Base-by-base conservation (phyloP, 1,140 invertebrate genomes). In the Oncopeltus fasciatus region DNA sequence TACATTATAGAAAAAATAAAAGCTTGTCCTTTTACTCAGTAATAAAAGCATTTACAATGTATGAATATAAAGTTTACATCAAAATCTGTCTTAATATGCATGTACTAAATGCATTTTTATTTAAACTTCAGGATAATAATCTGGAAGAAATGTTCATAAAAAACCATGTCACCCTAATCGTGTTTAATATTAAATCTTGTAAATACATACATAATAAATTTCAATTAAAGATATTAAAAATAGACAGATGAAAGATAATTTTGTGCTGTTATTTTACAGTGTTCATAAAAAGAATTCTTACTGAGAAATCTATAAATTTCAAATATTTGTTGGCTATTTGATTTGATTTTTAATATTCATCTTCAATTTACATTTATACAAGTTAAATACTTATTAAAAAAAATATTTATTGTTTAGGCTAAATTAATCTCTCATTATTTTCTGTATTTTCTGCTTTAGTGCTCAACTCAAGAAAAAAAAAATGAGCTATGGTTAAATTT, bases 1-100 rank as follows among this genome's bases (percentile, higher is more conserved):
- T 57, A 62, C 59, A 61, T 51, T 44, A 61, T 62, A 62, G 61
- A 62, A 62, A 62, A 62, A 62, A 62, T 62, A 62, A 62, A 62
- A 62, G 61, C 61, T 62, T 62, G 61, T 51, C 29, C 47, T 18
- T 44, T 26, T 57, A 26, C 24, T 57, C 47, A 33, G 56, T 43
- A 62, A 57, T 57, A 62, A 62, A 62, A 62, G 61, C 61, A 62
- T 62, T 57, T 61, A 61, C 60, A 51, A 29, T 61, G 46, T 56
- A 21, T 43, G 18, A 62, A 62, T 62, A 62, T 56, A 62, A 62
- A 62, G 49, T 62, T 62, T 31, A 33, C 51, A 61, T 57, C 49
- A 51, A 62, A 62, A 62, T 47, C 31, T 29, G 20, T 62, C 20
- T 62, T 57, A 62, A 61, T 61, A 62, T 57, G 61, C 61, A 62